phyloP scores from a whole-genome alignment of 2,797 vertebrate genomes.

The Hybognathus amarus region DNA sequence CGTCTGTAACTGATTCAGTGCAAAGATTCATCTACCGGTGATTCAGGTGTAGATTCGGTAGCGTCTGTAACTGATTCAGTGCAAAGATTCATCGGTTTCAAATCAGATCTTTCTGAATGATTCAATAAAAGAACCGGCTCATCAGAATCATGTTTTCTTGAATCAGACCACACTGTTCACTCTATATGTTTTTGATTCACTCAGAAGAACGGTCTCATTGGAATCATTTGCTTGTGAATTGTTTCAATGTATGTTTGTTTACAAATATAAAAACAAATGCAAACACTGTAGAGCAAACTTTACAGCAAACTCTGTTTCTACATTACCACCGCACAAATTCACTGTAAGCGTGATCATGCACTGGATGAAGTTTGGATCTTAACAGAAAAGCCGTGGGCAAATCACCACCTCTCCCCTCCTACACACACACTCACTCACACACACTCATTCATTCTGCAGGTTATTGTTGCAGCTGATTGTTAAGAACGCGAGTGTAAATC shows the following conservation, averaged over 20 bases:
- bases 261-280: background rate
- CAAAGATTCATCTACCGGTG: too few species aligned
- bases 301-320: background rate
- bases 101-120: background rate
- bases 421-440: constrained; percentile 22
- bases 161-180: background rate
- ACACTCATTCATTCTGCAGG: background rate
- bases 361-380: background rate
- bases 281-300: background rate
- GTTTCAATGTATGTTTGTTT: background rate
- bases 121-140: background rate
- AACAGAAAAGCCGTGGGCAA: background rate
- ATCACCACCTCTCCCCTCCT: background rate
- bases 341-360: background rate
- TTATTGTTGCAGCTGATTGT: background rate
- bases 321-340: background rate
- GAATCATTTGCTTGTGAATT: background rate
- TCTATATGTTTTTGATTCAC: background rate
- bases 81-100: background rate
- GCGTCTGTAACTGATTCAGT: too few species aligned
- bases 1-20: too few species aligned
- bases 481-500: constrained; percentile 27
- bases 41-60: too few species aligned
- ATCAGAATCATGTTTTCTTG: background rate
- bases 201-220: background rate